Conservation (phyloP, 2,113 vertebrate species). For the Felis catus region F.catus_Fca126_mat1.0 CM031419.1:125891001-125891500, state of each 20-base stretch:
- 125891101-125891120: neutral
- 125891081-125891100: neutral
- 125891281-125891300: neutral
- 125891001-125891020: no score
- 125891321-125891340: neutral
- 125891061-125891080: neutral
- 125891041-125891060: neutral
- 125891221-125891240: slow-evolving; percentile 6
- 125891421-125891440: neutral
- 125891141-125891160: no score
- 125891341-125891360: neutral
- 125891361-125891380: neutral
- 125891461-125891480: slow-evolving; percentile 37
- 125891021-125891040: neutral
- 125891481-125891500: slow-evolving; percentile 20
- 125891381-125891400: neutral
- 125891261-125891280: neutral
- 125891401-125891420: slow-evolving; percentile 23
- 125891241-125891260: neutral
- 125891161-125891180: neutral
- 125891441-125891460: slow-evolving; percentile 50
- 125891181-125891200: neutral
- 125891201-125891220: neutral
- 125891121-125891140: neutral
- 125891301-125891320: neutral